A percentile compares a stretch with the other conserved stretches of the same genome.
Evolutionary conservation across 1,140 invertebrate genomes (phyloP).

Genomic region (Campoletis sonorensis): DNA sequence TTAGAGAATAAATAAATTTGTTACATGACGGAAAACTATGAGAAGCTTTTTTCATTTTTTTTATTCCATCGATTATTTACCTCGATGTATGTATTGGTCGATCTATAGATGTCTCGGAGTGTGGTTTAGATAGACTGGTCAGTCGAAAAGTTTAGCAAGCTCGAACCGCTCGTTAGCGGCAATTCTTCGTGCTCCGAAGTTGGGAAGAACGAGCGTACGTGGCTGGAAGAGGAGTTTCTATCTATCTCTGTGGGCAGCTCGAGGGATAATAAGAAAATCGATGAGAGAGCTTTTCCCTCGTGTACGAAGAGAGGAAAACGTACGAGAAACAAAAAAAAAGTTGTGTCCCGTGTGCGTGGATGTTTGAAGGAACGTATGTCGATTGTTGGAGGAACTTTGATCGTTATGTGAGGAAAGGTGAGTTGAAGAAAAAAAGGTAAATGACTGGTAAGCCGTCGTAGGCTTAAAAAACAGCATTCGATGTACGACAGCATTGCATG

Average conservation of each 20-base stretch:
- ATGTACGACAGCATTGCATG: neutral
- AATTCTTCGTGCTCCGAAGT: conserved; percentile 3
- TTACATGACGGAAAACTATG: too few relatives aligned
- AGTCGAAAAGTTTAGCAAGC: conserved; percentile 17
- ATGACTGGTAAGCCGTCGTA: too few relatives aligned
- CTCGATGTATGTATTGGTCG: neutral
- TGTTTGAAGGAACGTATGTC: conserved; percentile 13
- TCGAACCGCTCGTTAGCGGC: conserved; percentile 35
- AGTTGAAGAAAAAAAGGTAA: conserved; percentile 17
- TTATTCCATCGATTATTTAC: too few relatives aligned
- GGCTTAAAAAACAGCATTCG: too few relatives aligned
- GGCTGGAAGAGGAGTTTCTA: conserved; percentile 20
- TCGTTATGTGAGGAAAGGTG: neutral
- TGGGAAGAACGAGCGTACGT: conserved; percentile 28
- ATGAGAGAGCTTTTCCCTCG: neutral
- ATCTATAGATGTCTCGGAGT: neutral
- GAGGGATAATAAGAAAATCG: conserved; percentile 41
- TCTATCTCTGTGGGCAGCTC: conserved; percentile 17
- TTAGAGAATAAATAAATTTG: too few relatives aligned
- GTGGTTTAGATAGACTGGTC: conserved; percentile 27
- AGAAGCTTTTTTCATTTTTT: too few relatives aligned
- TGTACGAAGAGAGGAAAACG: neutral
- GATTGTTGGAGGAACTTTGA: conserved; percentile 19
- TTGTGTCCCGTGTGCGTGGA: neutral
- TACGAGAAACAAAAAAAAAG: neutral